Conservation (phyloP, 1,140 invertebrate species). For the Paraescarpia echinospica region DNA sequence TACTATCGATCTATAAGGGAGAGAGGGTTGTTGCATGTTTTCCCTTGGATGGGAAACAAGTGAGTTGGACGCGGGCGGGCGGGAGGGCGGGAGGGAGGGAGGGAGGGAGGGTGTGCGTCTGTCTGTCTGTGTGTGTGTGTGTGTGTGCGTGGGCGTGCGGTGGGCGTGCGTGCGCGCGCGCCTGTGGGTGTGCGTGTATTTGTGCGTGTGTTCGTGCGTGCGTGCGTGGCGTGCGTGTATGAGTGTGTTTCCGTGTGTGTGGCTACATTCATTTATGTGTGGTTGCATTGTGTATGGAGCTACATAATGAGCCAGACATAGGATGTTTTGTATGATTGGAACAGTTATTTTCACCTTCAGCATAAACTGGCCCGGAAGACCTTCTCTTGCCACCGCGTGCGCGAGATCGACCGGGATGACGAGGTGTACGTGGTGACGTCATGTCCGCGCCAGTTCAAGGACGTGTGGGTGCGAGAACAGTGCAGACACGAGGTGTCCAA, state of each 20-base stretch:
- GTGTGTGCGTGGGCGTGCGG: no score
- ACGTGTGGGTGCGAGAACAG: conserved; percentile 16
- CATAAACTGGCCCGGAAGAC: not conserved
- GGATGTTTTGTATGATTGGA: not conserved
- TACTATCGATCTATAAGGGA: no score
- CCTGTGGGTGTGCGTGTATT: not conserved
- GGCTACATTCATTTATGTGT: not conserved
- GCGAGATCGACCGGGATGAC: not conserved
- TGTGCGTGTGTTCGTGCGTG: not conserved
- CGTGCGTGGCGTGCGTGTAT: not conserved
- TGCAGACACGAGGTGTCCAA: conserved; percentile 14
- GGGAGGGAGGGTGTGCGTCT: no score
- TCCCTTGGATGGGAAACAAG: no score
- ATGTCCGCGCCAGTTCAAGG: conserved; percentile 4
- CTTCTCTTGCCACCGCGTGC: not conserved
- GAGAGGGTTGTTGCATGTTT: no score
- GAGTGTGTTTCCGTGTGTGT: not conserved
- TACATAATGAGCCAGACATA: not conserved
- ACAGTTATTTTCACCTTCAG: not conserved
- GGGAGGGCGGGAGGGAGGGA: no score
- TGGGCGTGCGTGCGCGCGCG: not conserved
- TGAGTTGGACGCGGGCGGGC: not conserved
- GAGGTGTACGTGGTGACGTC: conserved; percentile 23
- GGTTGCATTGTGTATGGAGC: no score
- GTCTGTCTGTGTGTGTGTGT: no score